These are phyloP conservation scores for Theocolax elegans DNA, from an alignment of 1,140 invertebrate genomes.

Conservation along the genomic window DNA sequence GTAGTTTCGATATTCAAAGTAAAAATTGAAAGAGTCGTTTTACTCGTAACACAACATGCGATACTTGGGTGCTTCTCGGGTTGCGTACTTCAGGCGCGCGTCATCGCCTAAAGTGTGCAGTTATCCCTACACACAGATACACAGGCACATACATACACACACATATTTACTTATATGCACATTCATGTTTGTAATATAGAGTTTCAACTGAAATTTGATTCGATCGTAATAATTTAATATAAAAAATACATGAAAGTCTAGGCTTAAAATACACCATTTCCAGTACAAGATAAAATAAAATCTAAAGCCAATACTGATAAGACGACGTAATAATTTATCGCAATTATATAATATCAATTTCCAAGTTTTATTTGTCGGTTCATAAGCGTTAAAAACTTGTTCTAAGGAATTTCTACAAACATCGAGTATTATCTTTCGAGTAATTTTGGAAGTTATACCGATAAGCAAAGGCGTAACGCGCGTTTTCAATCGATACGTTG, in stretches of 20 bases:
- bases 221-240: not conserved
- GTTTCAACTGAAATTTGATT: conserved; percentile 13
- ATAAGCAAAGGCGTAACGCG: conserved; percentile 9
- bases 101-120: conserved; percentile 16
- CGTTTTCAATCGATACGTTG: conserved; percentile 43
- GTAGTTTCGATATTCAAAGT: too few species aligned
- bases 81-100: conserved; percentile 41
- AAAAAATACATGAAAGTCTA: not conserved
- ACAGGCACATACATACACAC: too few species aligned
- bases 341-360: not conserved
- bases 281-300: too few species aligned
- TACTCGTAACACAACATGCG: conserved; percentile 24
- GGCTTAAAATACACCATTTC: too few species aligned
- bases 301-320: not conserved
- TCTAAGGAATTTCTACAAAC: not conserved
- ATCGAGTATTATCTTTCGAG: not conserved
- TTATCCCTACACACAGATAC: too few species aligned
- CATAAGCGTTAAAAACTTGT: not conserved
- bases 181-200: not conserved
- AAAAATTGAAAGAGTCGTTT: too few species aligned
- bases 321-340: not conserved
- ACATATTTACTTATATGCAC: too few species aligned
- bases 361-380: not conserved
- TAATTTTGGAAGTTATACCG: not conserved
- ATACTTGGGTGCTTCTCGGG: conserved; percentile 41